phyloP scores from a whole-genome alignment of 2,797 vertebrate species.

The Lindbergichthys nudifrons region DNA sequence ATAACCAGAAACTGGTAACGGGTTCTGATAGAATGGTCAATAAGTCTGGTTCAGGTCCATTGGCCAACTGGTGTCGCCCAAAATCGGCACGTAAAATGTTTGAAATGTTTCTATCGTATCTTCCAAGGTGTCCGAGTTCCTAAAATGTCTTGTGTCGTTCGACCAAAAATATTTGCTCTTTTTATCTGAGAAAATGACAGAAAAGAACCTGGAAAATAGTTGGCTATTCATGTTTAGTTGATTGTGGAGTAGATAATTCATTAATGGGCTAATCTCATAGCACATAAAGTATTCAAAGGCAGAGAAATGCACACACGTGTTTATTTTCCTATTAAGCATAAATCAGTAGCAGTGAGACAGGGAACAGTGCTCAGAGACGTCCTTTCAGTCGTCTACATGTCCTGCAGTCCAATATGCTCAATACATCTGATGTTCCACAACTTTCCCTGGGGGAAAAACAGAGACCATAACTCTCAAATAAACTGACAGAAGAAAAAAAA shows the following conservation, averaged over 20 bases:
- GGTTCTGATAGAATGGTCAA: background rate
- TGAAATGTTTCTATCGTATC: too few relatives aligned
- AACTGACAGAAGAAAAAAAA: slow-evolving; percentile 10
- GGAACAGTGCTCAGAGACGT: slow-evolving; percentile 37
- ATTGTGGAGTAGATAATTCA: background rate
- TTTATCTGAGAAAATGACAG: background rate
- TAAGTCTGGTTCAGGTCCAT: background rate
- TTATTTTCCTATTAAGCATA: slow-evolving; percentile 16
- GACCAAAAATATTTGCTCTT: background rate
- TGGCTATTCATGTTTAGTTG: background rate
- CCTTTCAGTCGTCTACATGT: slow-evolving; percentile 27
- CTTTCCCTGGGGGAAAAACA: slow-evolving; percentile 23
- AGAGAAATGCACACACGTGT: background rate
- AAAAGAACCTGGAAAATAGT: background rate
- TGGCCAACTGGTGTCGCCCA: background rate
- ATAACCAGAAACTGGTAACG: background rate
- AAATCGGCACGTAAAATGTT: too few relatives aligned
- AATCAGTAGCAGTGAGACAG: slow-evolving; percentile 33
- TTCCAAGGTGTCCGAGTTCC: background rate
- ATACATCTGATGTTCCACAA: slow-evolving; percentile 57
- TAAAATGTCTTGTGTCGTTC: background rate
- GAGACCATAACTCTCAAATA: slow-evolving; percentile 19
- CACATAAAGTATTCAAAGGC: background rate
- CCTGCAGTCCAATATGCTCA: slow-evolving; percentile 33
- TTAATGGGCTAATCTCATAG: background rate